phyloP scores from a whole-genome alignment of 2,113 vertebrate species.

The Calidris pygmaea region DNA sequence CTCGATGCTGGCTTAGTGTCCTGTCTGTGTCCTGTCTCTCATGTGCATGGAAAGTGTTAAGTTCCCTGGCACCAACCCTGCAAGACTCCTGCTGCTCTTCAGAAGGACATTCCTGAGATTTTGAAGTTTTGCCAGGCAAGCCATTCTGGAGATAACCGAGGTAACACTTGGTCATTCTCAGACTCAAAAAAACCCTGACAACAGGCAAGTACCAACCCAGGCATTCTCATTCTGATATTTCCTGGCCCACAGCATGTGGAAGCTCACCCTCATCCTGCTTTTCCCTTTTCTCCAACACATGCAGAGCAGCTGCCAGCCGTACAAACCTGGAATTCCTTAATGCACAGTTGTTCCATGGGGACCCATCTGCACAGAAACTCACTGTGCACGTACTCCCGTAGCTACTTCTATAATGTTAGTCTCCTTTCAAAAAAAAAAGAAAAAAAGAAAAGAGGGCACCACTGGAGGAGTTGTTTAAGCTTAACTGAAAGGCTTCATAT shows the following conservation, averaged over 20 bases:
- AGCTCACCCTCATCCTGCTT: neutral
- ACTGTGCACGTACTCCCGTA: neutral
- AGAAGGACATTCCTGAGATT: neutral
- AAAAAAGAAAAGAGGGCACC: neutral
- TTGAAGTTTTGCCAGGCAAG: neutral
- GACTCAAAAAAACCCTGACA: neutral
- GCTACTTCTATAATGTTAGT: neutral
- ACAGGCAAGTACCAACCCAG: neutral
- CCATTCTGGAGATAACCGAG: neutral
- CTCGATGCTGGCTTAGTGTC: fast-evolving
- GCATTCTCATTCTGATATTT: neutral
- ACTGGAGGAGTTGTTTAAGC: neutral
- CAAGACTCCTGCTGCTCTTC: neutral
- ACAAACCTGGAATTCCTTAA: neutral
- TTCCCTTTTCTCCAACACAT: neutral
- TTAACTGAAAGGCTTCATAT: neutral
- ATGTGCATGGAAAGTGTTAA: neutral
- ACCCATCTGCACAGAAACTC: neutral
- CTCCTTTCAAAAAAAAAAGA: neutral
- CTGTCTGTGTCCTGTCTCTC: neutral
- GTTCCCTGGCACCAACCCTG: neutral
- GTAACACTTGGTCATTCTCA: neutral
- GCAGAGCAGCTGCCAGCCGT: neutral
- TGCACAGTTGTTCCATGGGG: neutral
- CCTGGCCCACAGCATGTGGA: neutral